These are phyloP conservation scores for Plagodis dolabraria DNA, from an alignment of 2,888 invertebrate species.

Conservation along the genomic window DNA sequence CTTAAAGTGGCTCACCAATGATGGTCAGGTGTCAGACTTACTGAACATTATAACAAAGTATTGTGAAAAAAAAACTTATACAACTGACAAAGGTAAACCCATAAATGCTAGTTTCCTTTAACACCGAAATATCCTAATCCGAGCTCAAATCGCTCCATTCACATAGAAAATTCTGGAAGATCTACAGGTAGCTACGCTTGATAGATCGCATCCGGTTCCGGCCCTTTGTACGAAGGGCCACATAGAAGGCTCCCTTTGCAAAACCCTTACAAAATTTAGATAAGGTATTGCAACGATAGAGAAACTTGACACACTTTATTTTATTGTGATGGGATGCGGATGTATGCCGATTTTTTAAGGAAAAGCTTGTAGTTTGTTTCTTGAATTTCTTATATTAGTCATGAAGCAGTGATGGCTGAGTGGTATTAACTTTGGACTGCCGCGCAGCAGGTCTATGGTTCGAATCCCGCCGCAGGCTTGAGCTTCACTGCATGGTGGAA, in stretches of 20 bases:
- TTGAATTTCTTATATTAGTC: no score
- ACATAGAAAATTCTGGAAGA: slow-evolving; percentile 28
- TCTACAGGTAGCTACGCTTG: slow-evolving; percentile 41
- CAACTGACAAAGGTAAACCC: no score
- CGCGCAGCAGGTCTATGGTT: no score
- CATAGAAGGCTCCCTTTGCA: slow-evolving; percentile 20
- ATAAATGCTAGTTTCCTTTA: neutral
- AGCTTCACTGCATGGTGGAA: no score
- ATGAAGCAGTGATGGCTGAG: no score
- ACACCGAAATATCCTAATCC: slow-evolving; percentile 18
- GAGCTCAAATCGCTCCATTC: slow-evolving; percentile 24
- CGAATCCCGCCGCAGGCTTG: no score
- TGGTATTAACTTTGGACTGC: no score
- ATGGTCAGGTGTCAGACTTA: no score
- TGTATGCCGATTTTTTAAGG: slow-evolving; percentile 8
- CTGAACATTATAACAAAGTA: no score
- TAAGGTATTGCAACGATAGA: slow-evolving; percentile 34
- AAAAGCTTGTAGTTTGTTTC: neutral
- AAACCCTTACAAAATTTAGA: slow-evolving; percentile 36
- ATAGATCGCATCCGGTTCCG: slow-evolving; percentile 42
- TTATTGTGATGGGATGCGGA: slow-evolving; percentile 31
- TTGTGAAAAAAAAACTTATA: no score
- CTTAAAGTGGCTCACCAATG: no score
- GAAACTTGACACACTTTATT: slow-evolving; percentile 34
- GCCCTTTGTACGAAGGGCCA: slow-evolving; percentile 32